phyloP scores from a whole-genome alignment of 2,888 invertebrate species.

The Harmothoe impar region DNA sequence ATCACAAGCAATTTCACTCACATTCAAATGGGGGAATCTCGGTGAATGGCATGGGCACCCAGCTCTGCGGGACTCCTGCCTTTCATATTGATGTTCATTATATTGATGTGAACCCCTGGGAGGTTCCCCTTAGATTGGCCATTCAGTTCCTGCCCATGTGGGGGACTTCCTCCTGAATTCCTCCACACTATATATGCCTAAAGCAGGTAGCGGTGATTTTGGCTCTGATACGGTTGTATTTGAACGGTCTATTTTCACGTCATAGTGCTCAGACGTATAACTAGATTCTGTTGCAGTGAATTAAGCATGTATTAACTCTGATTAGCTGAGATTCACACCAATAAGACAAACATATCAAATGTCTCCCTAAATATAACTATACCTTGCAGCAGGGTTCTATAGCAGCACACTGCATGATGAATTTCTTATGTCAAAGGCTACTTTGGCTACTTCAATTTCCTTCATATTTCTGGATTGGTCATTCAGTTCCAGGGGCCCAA shows the following conservation, averaged over 20 bases:
- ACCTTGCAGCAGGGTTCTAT: no score
- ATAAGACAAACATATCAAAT: no score
- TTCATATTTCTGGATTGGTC: background rate
- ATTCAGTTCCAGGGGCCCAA: no score
- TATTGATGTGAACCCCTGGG: background rate
- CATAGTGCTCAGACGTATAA: no score
- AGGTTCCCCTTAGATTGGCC: background rate
- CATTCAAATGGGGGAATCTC: background rate
- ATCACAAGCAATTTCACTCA: background rate
- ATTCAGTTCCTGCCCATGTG: conserved; percentile 14
- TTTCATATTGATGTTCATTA: conserved; percentile 41
- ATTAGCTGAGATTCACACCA: no score
- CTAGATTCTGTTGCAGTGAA: no score
- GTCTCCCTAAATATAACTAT: no score
- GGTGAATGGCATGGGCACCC: background rate
- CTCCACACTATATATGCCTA: no score
- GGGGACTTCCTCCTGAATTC: background rate
- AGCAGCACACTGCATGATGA: background rate
- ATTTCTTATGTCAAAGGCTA: conserved; percentile 10
- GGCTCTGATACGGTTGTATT: no score
- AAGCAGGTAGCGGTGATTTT: no score
- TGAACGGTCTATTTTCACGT: no score
- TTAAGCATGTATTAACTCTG: no score
- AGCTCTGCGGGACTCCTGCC: background rate
- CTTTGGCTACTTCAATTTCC: conserved; percentile 14